These are phyloP conservation scores for Amazonetta brasiliensis DNA, from an alignment of 2,797 vertebrate species.

Conservation along the genomic window DNA sequence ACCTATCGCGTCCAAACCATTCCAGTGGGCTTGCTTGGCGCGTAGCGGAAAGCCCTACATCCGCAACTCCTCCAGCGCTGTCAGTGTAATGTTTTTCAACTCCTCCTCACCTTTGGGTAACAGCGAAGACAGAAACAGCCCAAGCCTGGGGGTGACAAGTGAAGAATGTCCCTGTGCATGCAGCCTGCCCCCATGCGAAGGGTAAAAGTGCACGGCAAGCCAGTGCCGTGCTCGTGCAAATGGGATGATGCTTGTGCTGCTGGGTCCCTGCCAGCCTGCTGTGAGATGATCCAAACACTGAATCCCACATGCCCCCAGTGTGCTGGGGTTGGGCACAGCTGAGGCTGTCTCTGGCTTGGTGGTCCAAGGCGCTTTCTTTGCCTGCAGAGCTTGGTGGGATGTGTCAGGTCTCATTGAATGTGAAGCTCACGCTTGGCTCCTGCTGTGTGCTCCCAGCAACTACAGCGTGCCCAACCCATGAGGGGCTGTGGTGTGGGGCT, in stretches of 20 bases:
- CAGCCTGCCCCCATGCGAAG: neutral
- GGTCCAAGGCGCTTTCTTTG: neutral
- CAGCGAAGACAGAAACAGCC: neutral
- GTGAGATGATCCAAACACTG: slow-evolving; percentile 11
- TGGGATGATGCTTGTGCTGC: neutral
- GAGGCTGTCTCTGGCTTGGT: neutral
- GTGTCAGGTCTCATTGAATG: neutral
- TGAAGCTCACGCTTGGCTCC: neutral
- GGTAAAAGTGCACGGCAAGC: neutral
- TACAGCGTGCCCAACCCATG: fast-evolving
- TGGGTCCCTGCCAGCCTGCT: slow-evolving; percentile 27
- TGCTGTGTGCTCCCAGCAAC: neutral
- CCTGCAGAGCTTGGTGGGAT: neutral
- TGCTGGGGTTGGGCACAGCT: neutral
- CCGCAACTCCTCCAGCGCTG: neutral
- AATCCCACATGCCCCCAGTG: fast-evolving
- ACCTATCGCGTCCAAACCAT: slow-evolving; percentile 62
- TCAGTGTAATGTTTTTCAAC: slow-evolving; percentile 37
- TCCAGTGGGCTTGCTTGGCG: slow-evolving; percentile 52
- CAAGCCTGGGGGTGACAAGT: neutral
- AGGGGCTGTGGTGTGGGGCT: neutral
- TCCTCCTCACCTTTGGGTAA: slow-evolving; percentile 55
- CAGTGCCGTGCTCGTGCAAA: neutral
- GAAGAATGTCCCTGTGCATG: neutral
- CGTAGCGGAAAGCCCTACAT: slow-evolving; percentile 46